These are phyloP conservation scores for Lepidostoma basale DNA, from an alignment of 1,140 invertebrate species.

Conservation along the genomic window DNA sequence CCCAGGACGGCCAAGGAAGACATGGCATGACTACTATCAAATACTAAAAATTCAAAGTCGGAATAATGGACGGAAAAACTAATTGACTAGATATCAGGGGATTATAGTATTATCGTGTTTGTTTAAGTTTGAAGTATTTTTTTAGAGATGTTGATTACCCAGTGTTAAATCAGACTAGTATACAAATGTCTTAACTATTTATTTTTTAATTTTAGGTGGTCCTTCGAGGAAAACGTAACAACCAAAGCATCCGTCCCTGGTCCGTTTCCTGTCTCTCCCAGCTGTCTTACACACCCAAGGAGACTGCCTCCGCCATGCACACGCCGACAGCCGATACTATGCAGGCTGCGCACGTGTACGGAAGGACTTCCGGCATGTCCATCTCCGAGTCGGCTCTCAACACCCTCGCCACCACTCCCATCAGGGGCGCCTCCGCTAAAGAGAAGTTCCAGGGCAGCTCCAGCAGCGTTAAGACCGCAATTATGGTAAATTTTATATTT, in stretches of 20 bases:
- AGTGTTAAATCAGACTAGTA: no score
- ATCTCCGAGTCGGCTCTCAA: constrained; percentile 88
- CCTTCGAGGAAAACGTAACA: constrained; percentile 59
- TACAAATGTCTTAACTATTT: no score
- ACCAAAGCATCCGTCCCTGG: constrained; percentile 73
- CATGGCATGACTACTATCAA: no score
- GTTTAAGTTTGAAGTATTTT: no score
- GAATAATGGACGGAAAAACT: no score
- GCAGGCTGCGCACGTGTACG: constrained; percentile 4
- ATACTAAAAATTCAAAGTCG: no score
- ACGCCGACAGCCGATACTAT: constrained; percentile 35
- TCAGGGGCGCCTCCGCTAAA: constrained; percentile 49
- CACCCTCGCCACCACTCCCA: constrained; percentile 63
- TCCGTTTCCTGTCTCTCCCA: constrained; percentile 83
- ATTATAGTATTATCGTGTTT: no score
- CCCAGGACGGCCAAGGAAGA: no score
- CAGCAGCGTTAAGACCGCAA: constrained; percentile 51
- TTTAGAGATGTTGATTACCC: no score
- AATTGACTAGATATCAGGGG: no score
- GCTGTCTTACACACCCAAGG: constrained; percentile 57
- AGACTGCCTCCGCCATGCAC: constrained; percentile 39
- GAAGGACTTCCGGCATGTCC: constrained; percentile 59
- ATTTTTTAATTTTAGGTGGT: constrained; percentile 54
- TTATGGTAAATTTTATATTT: constrained; percentile 48
- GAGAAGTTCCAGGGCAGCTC: constrained; percentile 54